Conservation (phyloP, 2,113 vertebrate species). For the Serinus canaria region DNA sequence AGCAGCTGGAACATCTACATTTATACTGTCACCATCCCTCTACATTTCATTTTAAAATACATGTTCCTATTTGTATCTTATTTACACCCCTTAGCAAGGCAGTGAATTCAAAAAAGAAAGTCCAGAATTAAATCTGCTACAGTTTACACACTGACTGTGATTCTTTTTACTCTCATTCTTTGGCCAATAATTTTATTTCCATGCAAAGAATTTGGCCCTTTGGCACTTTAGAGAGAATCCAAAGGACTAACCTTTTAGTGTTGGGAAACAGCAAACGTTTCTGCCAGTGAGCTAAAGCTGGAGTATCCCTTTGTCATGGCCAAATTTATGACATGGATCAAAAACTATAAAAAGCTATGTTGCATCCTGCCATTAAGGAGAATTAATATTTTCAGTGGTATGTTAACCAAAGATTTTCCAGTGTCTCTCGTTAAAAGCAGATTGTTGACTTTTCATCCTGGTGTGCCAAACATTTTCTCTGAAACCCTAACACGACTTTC, state of each 20-base stretch:
- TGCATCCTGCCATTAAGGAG: constrained; percentile 80
- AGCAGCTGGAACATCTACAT: neutral
- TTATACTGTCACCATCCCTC: neutral
- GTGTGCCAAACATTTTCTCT: constrained; percentile 81
- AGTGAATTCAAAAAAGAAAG: neutral
- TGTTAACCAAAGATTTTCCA: constrained; percentile 77
- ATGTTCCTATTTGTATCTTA: neutral
- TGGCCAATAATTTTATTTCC: constrained; percentile 25
- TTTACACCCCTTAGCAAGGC: neutral
- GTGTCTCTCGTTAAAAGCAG: constrained; percentile 80
- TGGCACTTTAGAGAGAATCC: constrained; percentile 49
- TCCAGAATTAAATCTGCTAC: neutral
- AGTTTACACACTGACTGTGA: neutral
- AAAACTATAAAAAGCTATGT: constrained; percentile 79
- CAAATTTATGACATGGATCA: constrained; percentile 81
- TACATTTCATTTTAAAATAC: neutral
- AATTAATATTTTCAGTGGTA: constrained; percentile 81
- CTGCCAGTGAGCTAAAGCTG: constrained; percentile 71
- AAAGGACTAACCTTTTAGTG: constrained; percentile 58
- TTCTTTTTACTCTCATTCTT: neutral
- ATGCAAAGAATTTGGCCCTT: constrained; percentile 44
- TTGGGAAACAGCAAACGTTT: constrained; percentile 68
- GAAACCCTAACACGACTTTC: constrained; percentile 77
- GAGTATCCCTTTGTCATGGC: constrained; percentile 76
- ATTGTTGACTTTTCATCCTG: constrained; percentile 78